Conservation (phyloP, 2,888 invertebrate species). For the Stenolophus ochropezus region DNA sequence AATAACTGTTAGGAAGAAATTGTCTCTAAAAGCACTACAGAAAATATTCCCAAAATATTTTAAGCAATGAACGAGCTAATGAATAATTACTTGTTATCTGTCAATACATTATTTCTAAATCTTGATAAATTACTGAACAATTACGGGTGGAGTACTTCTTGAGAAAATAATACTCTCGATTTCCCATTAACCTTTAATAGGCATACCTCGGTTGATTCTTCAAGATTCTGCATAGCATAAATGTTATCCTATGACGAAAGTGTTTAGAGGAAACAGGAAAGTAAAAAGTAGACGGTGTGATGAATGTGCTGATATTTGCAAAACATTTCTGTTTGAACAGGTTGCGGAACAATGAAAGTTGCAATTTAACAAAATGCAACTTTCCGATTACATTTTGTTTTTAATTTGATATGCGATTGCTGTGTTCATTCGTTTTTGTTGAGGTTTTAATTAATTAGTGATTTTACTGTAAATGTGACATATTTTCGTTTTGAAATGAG, state of each 20-base stretch:
- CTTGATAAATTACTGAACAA: no score
- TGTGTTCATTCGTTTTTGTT: neutral
- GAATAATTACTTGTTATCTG: no score
- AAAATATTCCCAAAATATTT: no score
- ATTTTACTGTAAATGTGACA: neutral
- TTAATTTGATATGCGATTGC: neutral
- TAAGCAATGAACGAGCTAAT: no score
- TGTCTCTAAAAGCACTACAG: no score
- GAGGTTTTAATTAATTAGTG: neutral
- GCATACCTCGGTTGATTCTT: no score
- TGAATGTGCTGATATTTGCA: slow-evolving; percentile 20
- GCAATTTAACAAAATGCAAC: neutral
- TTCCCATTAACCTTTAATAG: no score
- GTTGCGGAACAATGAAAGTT: slow-evolving; percentile 31
- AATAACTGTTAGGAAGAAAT: no score
- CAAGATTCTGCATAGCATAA: neutral
- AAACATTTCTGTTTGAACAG: slow-evolving; percentile 15
- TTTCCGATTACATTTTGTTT: neutral
- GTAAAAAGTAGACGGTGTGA: neutral
- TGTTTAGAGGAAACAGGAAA: neutral
- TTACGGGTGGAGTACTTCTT: no score
- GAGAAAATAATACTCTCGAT: no score
- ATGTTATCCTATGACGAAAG: neutral
- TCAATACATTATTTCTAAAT: no score
- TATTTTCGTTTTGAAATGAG: neutral